These are phyloP conservation scores for Zaprionus kolodkinae DNA, from an alignment of 1,140 invertebrate genomes.

Conservation along the genomic window DNA sequence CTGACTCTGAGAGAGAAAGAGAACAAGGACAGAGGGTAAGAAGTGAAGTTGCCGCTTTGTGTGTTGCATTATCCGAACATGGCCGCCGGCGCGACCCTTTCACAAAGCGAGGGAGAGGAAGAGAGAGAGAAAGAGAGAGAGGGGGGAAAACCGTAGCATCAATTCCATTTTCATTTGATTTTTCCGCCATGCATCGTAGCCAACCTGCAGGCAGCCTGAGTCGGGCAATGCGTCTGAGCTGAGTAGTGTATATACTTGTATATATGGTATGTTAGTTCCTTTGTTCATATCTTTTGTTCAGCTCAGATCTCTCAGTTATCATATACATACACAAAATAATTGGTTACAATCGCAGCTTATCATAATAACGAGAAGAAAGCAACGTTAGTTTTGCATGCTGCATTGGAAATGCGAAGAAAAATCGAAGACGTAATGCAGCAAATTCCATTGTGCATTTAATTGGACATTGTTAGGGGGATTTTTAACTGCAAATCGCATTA, in stretches of 20 bases:
- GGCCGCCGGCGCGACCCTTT: conserved; percentile 51
- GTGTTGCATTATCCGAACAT: conserved; percentile 58
- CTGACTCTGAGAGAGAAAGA: neutral
- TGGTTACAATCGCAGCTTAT: neutral
- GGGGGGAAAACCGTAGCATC: neutral
- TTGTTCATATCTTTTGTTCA: neutral
- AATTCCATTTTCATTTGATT: conserved; percentile 36
- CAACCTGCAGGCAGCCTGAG: neutral
- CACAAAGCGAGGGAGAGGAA: conserved; percentile 6
- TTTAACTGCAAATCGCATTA: no score
- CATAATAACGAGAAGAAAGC: neutral
- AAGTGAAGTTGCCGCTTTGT: conserved; percentile 66
- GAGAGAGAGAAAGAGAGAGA: neutral
- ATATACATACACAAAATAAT: neutral
- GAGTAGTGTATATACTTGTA: no score
- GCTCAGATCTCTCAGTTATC: neutral
- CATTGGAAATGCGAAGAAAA: neutral
- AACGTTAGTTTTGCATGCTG: neutral
- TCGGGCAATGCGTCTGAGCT: neutral
- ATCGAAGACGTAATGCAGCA: neutral
- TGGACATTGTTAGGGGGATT: neutral
- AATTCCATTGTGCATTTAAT: neutral
- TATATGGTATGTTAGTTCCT: neutral
- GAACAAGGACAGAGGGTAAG: neutral
- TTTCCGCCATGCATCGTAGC: neutral